Percentiles rank a stretch among this genome's conserved stretches.
Conservation (phyloP, 2,797 vertebrate species). For the Oreonectes daqikongensis region DNA sequence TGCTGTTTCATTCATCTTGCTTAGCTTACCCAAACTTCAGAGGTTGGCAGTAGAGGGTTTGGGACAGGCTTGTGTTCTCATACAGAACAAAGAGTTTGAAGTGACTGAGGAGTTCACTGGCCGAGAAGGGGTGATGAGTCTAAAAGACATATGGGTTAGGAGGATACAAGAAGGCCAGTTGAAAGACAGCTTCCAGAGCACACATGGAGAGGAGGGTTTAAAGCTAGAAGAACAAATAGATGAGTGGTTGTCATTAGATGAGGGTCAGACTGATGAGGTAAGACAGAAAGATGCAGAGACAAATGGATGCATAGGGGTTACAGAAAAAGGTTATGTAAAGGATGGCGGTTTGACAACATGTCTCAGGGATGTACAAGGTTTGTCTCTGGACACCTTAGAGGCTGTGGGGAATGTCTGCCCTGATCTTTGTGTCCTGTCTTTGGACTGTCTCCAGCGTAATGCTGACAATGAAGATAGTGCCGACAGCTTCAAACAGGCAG, state of each 20-base stretch:
- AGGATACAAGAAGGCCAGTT: conserved; percentile 16
- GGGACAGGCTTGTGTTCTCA: conserved; percentile 68
- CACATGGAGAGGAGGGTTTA: conserved; percentile 14
- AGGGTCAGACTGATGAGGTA: conserved; percentile 17
- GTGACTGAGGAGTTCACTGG: conserved; percentile 35
- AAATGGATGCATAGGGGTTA: background rate
- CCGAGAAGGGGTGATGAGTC: conserved; percentile 68
- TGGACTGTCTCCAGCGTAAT: conserved; percentile 59
- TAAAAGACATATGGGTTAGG: conserved; percentile 69
- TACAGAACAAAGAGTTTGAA: conserved; percentile 60
- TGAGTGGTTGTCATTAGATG: conserved; percentile 42
- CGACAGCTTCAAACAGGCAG: conserved; percentile 3
- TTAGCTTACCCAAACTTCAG: conserved; percentile 74
- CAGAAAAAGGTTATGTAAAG: background rate
- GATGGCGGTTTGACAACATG: conserved; percentile 52
- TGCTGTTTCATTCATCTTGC: conserved; percentile 75
- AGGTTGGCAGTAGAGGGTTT: conserved; percentile 70
- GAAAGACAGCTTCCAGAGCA: background rate
- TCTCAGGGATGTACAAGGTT: conserved; percentile 68
- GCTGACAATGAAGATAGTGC: conserved; percentile 6
- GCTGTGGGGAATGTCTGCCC: conserved; percentile 70
- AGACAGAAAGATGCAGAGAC: conserved; percentile 1
- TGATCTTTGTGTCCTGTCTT: conserved; percentile 56
- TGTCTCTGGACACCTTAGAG: conserved; percentile 67
- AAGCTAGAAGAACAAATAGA: conserved; percentile 19